These are phyloP conservation scores for Nothoprocta pentlandii DNA, from an alignment of 2,113 vertebrate genomes.

Conservation along the genomic window DNA sequence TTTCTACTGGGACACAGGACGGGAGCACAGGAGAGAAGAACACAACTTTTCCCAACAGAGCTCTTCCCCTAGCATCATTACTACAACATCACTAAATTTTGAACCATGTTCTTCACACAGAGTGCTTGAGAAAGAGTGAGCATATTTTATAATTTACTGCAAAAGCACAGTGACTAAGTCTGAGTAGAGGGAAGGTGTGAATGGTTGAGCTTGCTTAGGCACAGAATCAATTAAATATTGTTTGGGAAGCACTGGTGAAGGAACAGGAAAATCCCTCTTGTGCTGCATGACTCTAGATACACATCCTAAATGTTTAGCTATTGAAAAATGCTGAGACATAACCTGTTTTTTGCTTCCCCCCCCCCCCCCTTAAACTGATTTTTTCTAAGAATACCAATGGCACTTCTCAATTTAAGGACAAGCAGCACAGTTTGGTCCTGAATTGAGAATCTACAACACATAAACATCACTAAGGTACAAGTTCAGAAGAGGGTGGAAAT, in stretches of 20 bases:
- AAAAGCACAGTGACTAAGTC: background rate
- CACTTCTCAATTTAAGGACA: background rate
- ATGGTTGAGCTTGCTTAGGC: background rate
- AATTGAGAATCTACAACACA: background rate
- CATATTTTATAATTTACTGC: background rate
- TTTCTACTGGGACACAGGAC: background rate
- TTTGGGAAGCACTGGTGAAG: background rate
- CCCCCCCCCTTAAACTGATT: background rate
- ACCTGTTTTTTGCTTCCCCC: background rate
- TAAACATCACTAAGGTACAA: background rate
- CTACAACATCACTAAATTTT: background rate
- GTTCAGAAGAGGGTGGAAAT: background rate
- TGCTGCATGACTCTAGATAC: background rate
- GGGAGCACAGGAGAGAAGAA: background rate
- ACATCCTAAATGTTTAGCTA: background rate
- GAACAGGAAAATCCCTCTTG: slow-evolving; percentile 8
- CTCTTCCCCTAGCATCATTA: background rate
- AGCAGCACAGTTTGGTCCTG: background rate
- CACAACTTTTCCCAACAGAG: accelerated
- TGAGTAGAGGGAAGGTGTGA: background rate
- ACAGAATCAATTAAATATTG: background rate
- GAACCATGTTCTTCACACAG: background rate
- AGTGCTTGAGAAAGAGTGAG: background rate
- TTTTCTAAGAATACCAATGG: background rate
- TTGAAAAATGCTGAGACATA: background rate